phyloP scores from a whole-genome alignment of 2,888 invertebrate genomes.

The Auanema sp. region DNA sequence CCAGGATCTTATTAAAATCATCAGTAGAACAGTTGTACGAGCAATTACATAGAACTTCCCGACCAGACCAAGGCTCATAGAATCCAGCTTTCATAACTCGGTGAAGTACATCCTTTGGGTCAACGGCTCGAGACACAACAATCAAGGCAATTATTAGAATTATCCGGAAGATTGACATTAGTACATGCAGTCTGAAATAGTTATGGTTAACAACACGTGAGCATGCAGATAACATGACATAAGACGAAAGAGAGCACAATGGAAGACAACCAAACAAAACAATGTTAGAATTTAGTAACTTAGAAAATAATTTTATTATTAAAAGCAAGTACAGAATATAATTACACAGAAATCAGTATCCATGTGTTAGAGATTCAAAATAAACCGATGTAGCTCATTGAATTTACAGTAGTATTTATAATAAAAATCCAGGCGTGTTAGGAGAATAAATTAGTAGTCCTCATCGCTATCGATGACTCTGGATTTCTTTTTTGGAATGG shows the following conservation, averaged over 20 bases:
- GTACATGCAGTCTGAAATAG: neutral
- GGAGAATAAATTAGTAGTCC: slow-evolving; percentile 18
- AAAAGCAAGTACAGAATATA: no score
- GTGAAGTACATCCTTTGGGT: no score
- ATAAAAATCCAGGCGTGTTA: no score
- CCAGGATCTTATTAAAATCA: no score
- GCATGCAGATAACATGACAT: neutral
- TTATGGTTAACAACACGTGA: slow-evolving; percentile 10
- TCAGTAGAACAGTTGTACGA: neutral
- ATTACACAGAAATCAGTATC: neutral
- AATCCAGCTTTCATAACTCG: no score
- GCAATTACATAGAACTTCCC: slow-evolving; percentile 16
- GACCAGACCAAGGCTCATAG: slow-evolving; percentile 8
- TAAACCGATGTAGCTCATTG: neutral
- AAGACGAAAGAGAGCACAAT: neutral
- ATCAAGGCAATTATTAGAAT: no score
- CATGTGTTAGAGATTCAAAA: slow-evolving; percentile 1
- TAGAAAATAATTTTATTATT: no score
- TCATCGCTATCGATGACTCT: slow-evolving; percentile 28
- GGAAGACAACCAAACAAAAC: neutral
- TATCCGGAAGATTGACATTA: no score
- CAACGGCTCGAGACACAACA: no score
- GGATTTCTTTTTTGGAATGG: slow-evolving; percentile 30
- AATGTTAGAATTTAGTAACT: neutral
- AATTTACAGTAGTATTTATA: slow-evolving; percentile 11